Base-by-base conservation (phyloP, 2,888 invertebrate genomes). In the Campopleginae sp. region DNA sequence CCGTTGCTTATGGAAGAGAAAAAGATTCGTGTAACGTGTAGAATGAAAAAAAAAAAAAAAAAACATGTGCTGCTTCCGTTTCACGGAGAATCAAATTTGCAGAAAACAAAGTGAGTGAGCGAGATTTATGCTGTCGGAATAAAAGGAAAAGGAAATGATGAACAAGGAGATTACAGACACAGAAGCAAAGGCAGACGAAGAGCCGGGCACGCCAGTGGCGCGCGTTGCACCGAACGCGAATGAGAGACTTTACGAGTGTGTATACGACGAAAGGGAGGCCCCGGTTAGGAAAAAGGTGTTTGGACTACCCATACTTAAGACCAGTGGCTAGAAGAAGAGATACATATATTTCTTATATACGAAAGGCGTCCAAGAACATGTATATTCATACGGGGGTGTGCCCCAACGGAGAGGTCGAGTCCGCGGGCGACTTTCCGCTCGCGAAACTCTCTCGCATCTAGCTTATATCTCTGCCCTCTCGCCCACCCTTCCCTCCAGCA, bases 321-420 rank as follows among this genome's bases (percentile, higher is more conserved):
- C 58, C 78, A 78, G 78, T 48, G 58, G 70, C 70, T 78, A 82
- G 51, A 63, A 70, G 78, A 61, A 14, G 14, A 23, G 46, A 76
- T 51, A 78, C 42, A 81, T 46, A 68, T 27, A 74, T 10, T 71
- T 44, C 54, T 33, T 48, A 75, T 66, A 65, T 70, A 75, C 70
- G 23, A 80, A 54, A 74, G 75, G 84, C 84, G 88, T 80, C 85
- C 86, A 77, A 84, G 46, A 54, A 33, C 86, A 88, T 90, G 89
- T 89, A 89, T 90, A 90, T 90, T 88, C 89, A 89, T 89, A 84
- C 70, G 12, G 84, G 68, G 80, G 66, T 80, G 80, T 80, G 65
- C 66, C 74, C 74, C 74, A 42, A 66, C 48, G 78, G 65, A 65
- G 38, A 74, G 70, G 54, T 74, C 86, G 86, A 74, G 86, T 82